These are phyloP conservation scores for Melanotaenia duboulayi DNA, from an alignment of 2,113 vertebrate species.

Conservation along the genomic window DNA sequence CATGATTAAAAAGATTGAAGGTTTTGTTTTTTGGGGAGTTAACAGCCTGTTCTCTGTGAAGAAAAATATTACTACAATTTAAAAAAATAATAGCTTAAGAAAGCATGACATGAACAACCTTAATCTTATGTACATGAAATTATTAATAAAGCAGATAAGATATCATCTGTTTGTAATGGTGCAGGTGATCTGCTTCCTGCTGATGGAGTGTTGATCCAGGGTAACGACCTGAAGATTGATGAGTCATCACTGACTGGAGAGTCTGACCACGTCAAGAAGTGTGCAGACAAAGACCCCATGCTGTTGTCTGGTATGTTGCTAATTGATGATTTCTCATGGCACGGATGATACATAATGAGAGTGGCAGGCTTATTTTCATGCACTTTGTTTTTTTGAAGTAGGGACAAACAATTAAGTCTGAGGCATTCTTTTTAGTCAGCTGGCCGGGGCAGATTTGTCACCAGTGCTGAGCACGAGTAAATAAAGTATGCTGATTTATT, in stretches of 20 bases:
- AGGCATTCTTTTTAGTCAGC: neutral
- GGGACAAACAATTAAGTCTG: neutral
- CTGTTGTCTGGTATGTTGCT: slow-evolving; percentile 91
- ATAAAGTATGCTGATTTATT: slow-evolving; percentile 4
- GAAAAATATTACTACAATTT: slow-evolving; percentile 37
- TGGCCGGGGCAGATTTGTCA: neutral
- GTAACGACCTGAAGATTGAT: slow-evolving; percentile 97
- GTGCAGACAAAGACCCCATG: slow-evolving; percentile 96
- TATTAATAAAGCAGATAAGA: neutral
- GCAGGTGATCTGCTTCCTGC: slow-evolving; percentile 95
- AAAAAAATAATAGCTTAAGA: slow-evolving; percentile 21
- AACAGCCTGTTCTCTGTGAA: slow-evolving; percentile 23
- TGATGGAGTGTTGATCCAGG: slow-evolving; percentile 96
- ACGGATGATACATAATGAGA: neutral
- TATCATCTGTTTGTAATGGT: slow-evolving; percentile 17
- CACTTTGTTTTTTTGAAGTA: slow-evolving; percentile 4
- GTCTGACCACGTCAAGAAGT: slow-evolving; percentile 96
- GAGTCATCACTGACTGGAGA: slow-evolving; percentile 98
- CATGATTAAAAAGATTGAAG: neutral
- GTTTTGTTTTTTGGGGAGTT: neutral
- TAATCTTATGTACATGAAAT: neutral
- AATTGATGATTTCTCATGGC: neutral
- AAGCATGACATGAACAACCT: neutral
- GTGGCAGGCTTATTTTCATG: neutral
- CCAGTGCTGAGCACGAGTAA: neutral